These are phyloP conservation scores for Acipenser oxyrinchus DNA, from an alignment of 2,797 vertebrate species.

Conservation along the genomic window DNA sequence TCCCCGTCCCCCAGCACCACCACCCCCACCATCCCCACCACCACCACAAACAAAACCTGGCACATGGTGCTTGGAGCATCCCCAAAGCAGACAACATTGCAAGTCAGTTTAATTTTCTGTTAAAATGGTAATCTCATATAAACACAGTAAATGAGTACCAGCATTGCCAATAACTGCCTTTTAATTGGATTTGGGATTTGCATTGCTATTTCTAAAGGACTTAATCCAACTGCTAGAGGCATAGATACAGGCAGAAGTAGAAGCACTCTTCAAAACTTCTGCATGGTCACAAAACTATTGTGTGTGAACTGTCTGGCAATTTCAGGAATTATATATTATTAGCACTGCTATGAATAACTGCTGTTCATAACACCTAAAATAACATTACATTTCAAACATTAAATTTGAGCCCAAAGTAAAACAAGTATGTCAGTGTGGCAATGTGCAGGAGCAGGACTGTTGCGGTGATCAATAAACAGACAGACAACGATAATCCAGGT, in stretches of 20 bases:
- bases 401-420: no score
- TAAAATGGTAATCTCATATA: slow-evolving; percentile 41
- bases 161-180: slow-evolving; percentile 44
- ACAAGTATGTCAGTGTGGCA: no score
- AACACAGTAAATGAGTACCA: slow-evolving; percentile 45
- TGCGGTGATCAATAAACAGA: no score
- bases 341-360: no score
- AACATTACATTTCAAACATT: no score
- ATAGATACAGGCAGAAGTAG: slow-evolving; percentile 17
- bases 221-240: slow-evolving; percentile 35
- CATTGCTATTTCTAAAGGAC: slow-evolving; percentile 27
- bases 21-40: neutral
- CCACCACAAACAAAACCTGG: neutral
- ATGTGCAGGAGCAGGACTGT: no score
- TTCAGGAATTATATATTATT: no score
- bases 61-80: neutral
- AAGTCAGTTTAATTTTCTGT: neutral
- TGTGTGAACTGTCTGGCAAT: no score
- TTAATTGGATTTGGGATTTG: slow-evolving; percentile 40
- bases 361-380: no score
- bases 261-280: no score
- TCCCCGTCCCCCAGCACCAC: neutral
- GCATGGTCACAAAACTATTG: no score
- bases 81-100: neutral
- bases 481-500: no score